Percentiles rank a stretch among this genome's conserved stretches.
These are phyloP conservation scores for Oeneis ivallda DNA, from an alignment of 2,888 invertebrate species.

Conservation along the genomic window DNA sequence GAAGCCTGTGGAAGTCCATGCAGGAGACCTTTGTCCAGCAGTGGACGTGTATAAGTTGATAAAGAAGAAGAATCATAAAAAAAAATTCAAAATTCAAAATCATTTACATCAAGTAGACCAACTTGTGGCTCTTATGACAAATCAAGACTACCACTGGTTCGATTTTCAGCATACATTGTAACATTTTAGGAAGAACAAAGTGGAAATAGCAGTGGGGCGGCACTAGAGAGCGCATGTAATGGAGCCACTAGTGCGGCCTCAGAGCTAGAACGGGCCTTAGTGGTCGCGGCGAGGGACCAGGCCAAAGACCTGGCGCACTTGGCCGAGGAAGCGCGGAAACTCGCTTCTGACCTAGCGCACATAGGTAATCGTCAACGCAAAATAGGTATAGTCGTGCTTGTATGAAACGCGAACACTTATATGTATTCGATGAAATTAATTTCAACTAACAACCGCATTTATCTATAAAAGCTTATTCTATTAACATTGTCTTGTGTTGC, in stretches of 20 bases:
- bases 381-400: constrained; percentile 60
- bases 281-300: constrained; percentile 82
- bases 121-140: no score
- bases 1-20: no score
- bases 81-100: no score
- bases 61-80: no score
- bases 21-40: no score
- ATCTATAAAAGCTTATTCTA: background rate
- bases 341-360: constrained; percentile 75
- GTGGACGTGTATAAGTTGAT: no score
- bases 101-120: no score
- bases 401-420: constrained; percentile 50
- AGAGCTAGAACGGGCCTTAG: constrained; percentile 90
- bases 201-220: constrained; percentile 67
- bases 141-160: no score
- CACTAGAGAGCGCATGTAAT: constrained; percentile 81
- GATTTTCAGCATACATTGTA: no score
- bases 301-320: constrained; percentile 72
- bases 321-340: constrained; percentile 71
- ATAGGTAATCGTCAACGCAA: constrained; percentile 74
- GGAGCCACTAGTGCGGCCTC: constrained; percentile 90
- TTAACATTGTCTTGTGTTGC: background rate
- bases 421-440: constrained; percentile 38
- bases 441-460: background rate
- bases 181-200: constrained; percentile 68